Evolutionary conservation across 1,140 invertebrate species (phyloP), one percentile per base, ranked within the genome.

Genomic region (Neodiprion virginianus): DNA sequence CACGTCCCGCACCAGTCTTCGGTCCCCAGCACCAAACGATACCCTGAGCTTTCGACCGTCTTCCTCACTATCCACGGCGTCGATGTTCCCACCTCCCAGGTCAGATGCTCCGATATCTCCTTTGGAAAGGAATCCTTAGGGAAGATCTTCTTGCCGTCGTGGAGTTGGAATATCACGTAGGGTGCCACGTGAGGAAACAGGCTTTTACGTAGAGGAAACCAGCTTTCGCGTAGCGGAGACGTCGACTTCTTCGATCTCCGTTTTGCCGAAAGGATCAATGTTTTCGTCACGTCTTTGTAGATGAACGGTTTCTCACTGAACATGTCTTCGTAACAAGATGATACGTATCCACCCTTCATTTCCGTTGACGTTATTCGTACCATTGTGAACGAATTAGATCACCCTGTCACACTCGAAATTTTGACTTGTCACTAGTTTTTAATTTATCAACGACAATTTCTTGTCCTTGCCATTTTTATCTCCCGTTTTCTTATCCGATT

Each of bases 161-260:
- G 88, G 4, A 85, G 78, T 53, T 90, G 89, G 84, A 93, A 93
- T 75, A 89, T 89, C 28, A 93, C 88, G 8, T 89, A 90, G 17
- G 92, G 91, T 28, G 92, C 91, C 21, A 92, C 88, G 77, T 90
- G 85, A 1, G 87, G 81, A 80, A 93, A 93, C 2, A 91, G 14
- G 69, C 79, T 80, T 47, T n/a, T 72, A 14, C 53, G 11, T 8
- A 61, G n/a, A 12, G 53, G 53, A 40, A 61, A 61, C 11, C 91
- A 21, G 69, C 79, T 80, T 47, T n/a, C 69, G 5, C 53, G 11
- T 8, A 61, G 8, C 53, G 8, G 53, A 40, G n/a, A 61, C 11
- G 3, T 61, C 11, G 11, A 17, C 11, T 17, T 61, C n/a, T 17
- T 40, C 28, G 28, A 40, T 40, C 1, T 40, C 28, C n/a, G 11